A percentile compares a stretch with the other conserved stretches of the same genome.
Evolutionary conservation across 2,888 invertebrate genomes (phyloP).

Genomic region (Noctua janthe): DNA sequence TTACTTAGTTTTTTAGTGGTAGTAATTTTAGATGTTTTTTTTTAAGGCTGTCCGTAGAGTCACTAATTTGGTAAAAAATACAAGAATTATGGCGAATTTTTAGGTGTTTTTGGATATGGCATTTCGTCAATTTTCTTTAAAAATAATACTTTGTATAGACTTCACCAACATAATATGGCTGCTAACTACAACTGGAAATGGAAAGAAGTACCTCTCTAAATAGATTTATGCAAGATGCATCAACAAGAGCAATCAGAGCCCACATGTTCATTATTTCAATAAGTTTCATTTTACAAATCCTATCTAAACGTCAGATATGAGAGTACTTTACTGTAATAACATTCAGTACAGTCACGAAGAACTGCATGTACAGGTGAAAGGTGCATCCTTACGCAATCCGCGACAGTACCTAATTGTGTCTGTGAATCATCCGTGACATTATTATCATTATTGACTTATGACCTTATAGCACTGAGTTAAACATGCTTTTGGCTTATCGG

Average conservation of each 20-base stretch:
- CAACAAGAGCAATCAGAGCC: neutral
- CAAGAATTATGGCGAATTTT: neutral
- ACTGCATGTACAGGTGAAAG: slow-evolving; percentile 72
- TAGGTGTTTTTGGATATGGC: neutral
- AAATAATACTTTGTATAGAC: neutral
- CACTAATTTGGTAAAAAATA: too few species aligned
- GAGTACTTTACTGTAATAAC: slow-evolving; percentile 15
- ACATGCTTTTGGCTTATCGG: slow-evolving; percentile 34
- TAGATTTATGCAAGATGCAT: neutral
- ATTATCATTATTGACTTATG: slow-evolving; percentile 72
- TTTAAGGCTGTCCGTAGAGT: neutral
- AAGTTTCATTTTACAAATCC: slow-evolving; percentile 7
- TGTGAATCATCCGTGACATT: slow-evolving; percentile 66
- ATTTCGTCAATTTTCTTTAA: neutral
- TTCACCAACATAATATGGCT: neutral
- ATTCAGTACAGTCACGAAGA: slow-evolving; percentile 42
- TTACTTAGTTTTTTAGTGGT: slow-evolving; percentile 1
- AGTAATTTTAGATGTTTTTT: neutral
- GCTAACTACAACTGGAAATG: neutral
- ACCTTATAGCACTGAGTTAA: slow-evolving; percentile 56
- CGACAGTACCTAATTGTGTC: slow-evolving; percentile 66
- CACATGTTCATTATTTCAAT: slow-evolving; percentile 15
- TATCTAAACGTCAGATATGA: slow-evolving; percentile 16
- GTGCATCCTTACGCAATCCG: slow-evolving; percentile 71
- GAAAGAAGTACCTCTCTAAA: neutral